Base-by-base conservation (phyloP, 2,797 vertebrate genomes). In the Pelochelys cantorii region DNA sequence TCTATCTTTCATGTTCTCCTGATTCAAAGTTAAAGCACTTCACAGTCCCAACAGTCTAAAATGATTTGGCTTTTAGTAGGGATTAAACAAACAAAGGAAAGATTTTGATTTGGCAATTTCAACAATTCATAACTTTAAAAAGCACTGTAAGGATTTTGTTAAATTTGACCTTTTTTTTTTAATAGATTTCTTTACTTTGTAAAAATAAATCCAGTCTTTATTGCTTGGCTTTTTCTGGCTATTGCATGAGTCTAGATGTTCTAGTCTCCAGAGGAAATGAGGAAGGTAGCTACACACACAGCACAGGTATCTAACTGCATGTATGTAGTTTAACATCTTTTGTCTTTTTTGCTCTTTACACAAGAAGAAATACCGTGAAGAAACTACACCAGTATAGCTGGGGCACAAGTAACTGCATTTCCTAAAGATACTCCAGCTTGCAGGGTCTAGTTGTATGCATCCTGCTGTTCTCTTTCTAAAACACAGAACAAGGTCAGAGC, bases 401-500 rank as follows among this genome's bases (percentile, higher is more conserved):
- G 29, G 31, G 15, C 62, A 65, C 62, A 65, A n/a, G 9, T 65
- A 65, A 10, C 62, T 29, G 2, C 5, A 31, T n/a, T 65, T 65
- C 62, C 31, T 65, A n/a, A 65, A 65, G n/a, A 18, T 65, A n/a
- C 62, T 18, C 15, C 31, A n/a, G 17, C 15, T 7, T 17, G 31
- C 3, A n/a, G 9, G 62, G 31, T 18, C 62, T 65, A 65, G 62
- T 7, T 65, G 7, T 65, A 65, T 65, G n/a, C 60, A 62, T 62
- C 60, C 60, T 62, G 29, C 14, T 18, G 31, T 65, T 65, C 31
- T 65, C 15, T 18, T n/a, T 65, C 62, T 65, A n/a, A 65, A 18
- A 65, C 31, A 65, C 8, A 65, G 62, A 52, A 29, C 0, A 0
- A 77, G 53, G 9, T 5, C 52, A 37, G 37, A 54, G n/a, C 25